phyloP scores from a whole-genome alignment of 1,140 invertebrate species.

The Drosophila seguyi region DNA sequence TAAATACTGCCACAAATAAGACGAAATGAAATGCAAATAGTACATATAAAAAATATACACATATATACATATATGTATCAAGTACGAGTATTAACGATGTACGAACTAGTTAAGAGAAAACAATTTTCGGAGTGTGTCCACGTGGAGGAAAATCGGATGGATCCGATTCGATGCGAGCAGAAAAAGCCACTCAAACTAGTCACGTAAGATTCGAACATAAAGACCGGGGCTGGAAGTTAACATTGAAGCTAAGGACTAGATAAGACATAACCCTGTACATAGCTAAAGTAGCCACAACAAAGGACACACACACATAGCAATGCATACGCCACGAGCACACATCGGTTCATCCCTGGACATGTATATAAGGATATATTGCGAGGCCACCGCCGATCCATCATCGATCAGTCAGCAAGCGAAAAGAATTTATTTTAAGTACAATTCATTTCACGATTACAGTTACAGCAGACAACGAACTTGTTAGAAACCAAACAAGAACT shows the following conservation, averaged over 20 bases:
- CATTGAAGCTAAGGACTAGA: constrained; percentile 80
- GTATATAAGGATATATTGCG: constrained; percentile 27
- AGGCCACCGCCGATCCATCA: constrained; percentile 37
- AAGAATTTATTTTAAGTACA: constrained; percentile 75
- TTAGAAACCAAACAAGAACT: constrained; percentile 38
- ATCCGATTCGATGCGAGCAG: constrained; percentile 1
- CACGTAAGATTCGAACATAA: constrained; percentile 63
- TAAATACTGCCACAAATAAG: constrained; percentile 82
- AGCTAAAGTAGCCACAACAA: constrained; percentile 45
- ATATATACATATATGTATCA: constrained; percentile 46
- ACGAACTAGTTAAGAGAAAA: constrained; percentile 50
- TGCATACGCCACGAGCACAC: constrained; percentile 31
- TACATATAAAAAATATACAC: constrained; percentile 52
- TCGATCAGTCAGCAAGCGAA: constrained; percentile 51
- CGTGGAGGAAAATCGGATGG: not conserved
- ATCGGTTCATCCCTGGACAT: constrained; percentile 39
- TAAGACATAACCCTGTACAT: constrained; percentile 57
- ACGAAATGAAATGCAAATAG: constrained; percentile 64
- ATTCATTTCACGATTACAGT: constrained; percentile 64
- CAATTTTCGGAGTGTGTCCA: constrained; percentile 50
- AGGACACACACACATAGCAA: constrained; percentile 31
- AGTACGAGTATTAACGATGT: constrained; percentile 51
- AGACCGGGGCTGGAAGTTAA: constrained; percentile 84
- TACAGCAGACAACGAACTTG: constrained; percentile 74
- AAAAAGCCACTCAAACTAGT: constrained; percentile 42